Evolutionary conservation across 37 sponge, comb jelly and placozoan species (phyloP), one percentile per base, ranked within the genome.

Genomic region (Halichondria panicea): DNA sequence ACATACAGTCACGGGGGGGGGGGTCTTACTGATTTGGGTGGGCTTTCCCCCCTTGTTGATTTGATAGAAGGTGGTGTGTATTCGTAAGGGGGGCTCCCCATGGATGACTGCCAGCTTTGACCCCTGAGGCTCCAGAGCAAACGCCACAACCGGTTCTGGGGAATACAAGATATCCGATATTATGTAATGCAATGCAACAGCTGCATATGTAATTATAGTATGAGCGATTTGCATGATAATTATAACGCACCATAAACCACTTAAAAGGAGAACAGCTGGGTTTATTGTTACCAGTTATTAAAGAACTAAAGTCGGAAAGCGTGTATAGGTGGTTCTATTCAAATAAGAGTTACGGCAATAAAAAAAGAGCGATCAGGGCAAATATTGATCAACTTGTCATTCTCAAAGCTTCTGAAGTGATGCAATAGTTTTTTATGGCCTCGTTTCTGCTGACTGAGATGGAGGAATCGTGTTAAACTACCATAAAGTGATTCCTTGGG

Each of bases 71-170:
- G 77, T 87, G 55, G 71, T 77, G 11, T 63, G 77, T 22, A 85
- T 80, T 3, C 89, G 76, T 28, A 76, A 78, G 13, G 92, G 83
- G 34, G 83, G 90, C 42, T 91, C 90, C 38, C 92, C 94, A 55
- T 93, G 90, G 42, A 99, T 81, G 12, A 93, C 76, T 43, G 86
- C 94, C 37, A 99, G 85, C 62, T 88, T 93, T 62, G 88, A 77
- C 6, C 99, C 97, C 70, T 81, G 32, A 11, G 96, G 97, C 56
- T 99, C 99, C 84, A 95, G 35, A 1, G 84, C 78, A 80, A 88
- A 96, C 19, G 81, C 62, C 8, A 84, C 56, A 1, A 95, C 80
- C 24, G 82, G 75, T 37, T 91, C 93, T 79, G 80, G 21, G 53
- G 32, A 7, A 24, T 13, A 37, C 22, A 11, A 38, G 30, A 57